These are phyloP conservation scores for Nettapus auritus DNA, from an alignment of 2,113 vertebrate genomes.

Conservation along the genomic window DNA sequence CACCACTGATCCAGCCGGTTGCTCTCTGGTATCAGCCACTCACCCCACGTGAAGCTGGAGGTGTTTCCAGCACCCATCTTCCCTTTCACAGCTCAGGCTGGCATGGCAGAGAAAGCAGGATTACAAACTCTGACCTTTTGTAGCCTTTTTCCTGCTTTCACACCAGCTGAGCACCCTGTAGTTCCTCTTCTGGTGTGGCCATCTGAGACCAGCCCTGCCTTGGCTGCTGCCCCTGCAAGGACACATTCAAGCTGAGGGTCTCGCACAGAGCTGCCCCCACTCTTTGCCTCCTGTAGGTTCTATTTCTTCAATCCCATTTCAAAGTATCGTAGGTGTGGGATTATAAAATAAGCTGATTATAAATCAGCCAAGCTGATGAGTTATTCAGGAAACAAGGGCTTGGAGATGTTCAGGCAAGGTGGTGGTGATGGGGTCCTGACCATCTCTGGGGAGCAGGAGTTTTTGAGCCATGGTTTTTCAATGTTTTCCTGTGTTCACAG, in stretches of 20 bases:
- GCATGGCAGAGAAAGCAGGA: not conserved
- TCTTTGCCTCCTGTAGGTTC: not conserved
- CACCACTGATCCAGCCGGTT: not conserved
- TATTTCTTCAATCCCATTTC: not conserved
- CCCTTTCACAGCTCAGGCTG: not conserved
- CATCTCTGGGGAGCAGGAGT: not conserved
- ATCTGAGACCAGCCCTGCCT: not conserved
- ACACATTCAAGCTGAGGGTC: not conserved
- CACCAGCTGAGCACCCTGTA: not conserved
- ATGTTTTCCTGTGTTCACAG: not conserved
- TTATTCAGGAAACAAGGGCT: not conserved
- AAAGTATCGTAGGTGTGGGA: not conserved
- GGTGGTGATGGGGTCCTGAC: not conserved
- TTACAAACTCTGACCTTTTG: not conserved
- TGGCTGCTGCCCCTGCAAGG: not conserved
- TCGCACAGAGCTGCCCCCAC: not conserved
- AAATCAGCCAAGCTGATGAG: not conserved
- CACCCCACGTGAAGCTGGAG: fast-evolving
- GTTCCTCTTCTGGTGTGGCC: not conserved
- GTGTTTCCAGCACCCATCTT: fast-evolving
- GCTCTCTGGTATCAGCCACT: not conserved
- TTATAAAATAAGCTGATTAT: not conserved
- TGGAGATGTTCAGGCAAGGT: not conserved
- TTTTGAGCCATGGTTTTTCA: not conserved
- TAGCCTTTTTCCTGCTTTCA: not conserved